Evolutionary conservation across 2,888 invertebrate genomes (phyloP).

Genomic region (Xestia sexstrigata): DNA sequence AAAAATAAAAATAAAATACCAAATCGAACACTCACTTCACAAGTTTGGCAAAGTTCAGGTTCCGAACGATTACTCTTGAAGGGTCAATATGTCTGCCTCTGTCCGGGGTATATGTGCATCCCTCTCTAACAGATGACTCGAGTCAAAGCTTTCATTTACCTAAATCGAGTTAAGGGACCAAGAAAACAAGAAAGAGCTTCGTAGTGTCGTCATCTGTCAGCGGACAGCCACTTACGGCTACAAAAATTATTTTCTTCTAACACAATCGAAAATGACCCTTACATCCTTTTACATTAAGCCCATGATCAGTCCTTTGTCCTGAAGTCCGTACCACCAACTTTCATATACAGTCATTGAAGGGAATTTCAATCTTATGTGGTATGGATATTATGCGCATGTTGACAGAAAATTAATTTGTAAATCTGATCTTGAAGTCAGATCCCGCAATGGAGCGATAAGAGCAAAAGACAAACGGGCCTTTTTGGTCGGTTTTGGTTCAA

Average conservation of each 20-base stretch:
- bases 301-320: constrained; percentile 41
- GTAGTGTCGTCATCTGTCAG: constrained; percentile 84
- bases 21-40: constrained; percentile 55
- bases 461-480: constrained; percentile 80
- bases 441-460: constrained; percentile 78
- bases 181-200: constrained; percentile 85
- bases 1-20: constrained; percentile 43
- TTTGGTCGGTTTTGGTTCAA: constrained; percentile 72
- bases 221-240: constrained; percentile 77
- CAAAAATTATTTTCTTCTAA: constrained; percentile 60
- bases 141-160: constrained; percentile 81
- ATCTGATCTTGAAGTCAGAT: constrained; percentile 76
- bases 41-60: constrained; percentile 67
- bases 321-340: constrained; percentile 40
- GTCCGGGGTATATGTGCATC: constrained; percentile 42
- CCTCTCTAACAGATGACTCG: constrained; percentile 73
- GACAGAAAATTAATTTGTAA: constrained; percentile 58
- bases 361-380: constrained; percentile 57
- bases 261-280: constrained; percentile 65
- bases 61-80: constrained; percentile 69
- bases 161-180: constrained; percentile 84
- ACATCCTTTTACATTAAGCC: constrained; percentile 55
- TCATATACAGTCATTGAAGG: constrained; percentile 32
- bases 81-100: constrained; percentile 39
- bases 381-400: constrained; percentile 35